Evolutionary conservation across 2,113 vertebrate species (phyloP), one percentile per base, ranked within the genome.

Genomic region (Callorhinus ursinus): DNA sequence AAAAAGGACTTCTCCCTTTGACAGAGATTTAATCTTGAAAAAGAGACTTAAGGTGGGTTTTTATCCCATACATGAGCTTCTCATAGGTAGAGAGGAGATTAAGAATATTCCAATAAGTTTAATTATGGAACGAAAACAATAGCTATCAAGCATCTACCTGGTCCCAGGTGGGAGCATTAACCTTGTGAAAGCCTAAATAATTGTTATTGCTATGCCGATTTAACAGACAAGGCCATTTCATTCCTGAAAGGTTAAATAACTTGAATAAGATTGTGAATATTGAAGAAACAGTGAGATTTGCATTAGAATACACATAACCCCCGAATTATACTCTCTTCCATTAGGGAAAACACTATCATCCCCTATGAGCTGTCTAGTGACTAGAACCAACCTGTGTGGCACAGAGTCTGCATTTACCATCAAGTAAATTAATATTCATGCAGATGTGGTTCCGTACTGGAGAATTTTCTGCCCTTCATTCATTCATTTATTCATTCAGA

Each of bases 191-290:
- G 5, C 16, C 36, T 51, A n/a, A 74, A 39, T 39, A 36, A 53
- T 24, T 65, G 26, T 0, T 18, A 51, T 74, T 39, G 2, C 2
- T 83, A 22, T 18, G 2, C 1, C 6, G 6, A 51, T 31, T 14
- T 19, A 65, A 49, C 10, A 53, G 3, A 22, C 2, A 53, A 59
- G 26, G 21, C 4, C 19, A 84, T 91, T 95, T 86, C 21, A 49
- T n/a, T 80, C 72, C 36, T 77, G 57, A 94, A 24, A 57, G 28
- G 0, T 71, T 67, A 67, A 72, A 18, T 5, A 61, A 33, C 11
- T 77, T 67, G 5, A 69, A 6, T 46, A 16, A 67, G 7, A 79
- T 39, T 24, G 11, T 72, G 7, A 55, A 16, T 19, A 80, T 21
- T 9, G 4, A 46, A 85, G 39, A 91, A 19, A 65, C 2, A 28